Conservation (phyloP, 2,113 vertebrate genomes). For the Oryzias celebensis region DNA sequence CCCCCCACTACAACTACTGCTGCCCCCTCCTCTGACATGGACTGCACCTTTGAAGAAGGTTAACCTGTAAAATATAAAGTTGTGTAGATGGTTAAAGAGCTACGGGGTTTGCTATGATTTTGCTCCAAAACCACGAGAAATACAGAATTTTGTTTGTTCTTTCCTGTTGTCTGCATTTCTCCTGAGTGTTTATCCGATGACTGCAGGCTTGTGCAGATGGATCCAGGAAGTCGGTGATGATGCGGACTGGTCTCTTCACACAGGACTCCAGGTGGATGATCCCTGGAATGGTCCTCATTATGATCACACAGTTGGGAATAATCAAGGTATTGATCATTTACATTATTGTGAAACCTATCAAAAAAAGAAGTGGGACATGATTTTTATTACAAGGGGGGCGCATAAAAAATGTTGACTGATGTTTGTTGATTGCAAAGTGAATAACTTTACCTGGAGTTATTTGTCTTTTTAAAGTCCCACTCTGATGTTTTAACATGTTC, state of each 20-base stretch:
- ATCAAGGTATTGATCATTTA: constrained; percentile 57
- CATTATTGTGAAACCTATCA: not conserved
- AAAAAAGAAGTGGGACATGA: not conserved
- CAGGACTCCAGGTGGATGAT: constrained; percentile 47
- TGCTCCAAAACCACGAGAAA: too few species aligned
- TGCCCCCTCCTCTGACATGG: constrained; percentile 57
- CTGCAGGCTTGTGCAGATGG: constrained; percentile 74
- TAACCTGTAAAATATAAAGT: not conserved
- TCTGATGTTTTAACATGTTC: too few species aligned
- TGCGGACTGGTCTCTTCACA: constrained; percentile 65
- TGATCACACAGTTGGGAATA: constrained; percentile 72
- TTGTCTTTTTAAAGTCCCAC: too few species aligned
- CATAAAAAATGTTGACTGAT: too few species aligned
- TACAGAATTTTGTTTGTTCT: too few species aligned
- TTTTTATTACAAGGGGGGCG: too few species aligned
- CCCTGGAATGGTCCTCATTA: constrained; percentile 69
- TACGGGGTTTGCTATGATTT: not conserved
- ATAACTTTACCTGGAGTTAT: too few species aligned
- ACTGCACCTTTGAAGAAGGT: constrained; percentile 78
- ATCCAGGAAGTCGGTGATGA: constrained; percentile 56
- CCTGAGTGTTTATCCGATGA: too few species aligned
- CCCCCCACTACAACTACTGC: constrained; percentile 54
- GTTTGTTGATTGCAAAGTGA: too few species aligned
- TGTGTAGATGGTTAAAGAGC: not conserved
- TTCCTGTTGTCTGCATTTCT: too few species aligned